These are phyloP conservation scores for Herminia tarsipennalis DNA, from an alignment of 2,888 invertebrate genomes.

Conservation along the genomic window DNA sequence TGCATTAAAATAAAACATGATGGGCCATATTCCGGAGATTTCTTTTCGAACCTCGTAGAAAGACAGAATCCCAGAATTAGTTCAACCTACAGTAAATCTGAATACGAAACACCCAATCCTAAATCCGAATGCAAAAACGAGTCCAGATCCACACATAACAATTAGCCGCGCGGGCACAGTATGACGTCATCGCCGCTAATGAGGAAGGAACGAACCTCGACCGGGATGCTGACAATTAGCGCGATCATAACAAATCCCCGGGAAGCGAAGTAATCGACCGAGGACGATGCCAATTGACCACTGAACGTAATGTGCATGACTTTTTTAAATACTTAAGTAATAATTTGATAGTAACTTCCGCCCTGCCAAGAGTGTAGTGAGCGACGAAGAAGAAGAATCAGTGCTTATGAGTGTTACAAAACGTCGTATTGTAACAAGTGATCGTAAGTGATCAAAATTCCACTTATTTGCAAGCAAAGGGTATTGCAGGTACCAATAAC, in stretches of 20 bases:
- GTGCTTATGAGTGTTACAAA: too few relatives aligned
- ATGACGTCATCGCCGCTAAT: slow-evolving; percentile 66
- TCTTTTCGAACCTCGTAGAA: too few relatives aligned
- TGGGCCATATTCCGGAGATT: too few relatives aligned
- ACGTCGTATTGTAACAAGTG: too few relatives aligned
- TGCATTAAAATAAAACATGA: too few relatives aligned
- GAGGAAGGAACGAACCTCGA: slow-evolving; percentile 83
- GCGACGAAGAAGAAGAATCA: too few relatives aligned
- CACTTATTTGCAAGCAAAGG: too few relatives aligned
- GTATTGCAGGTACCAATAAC: too few relatives aligned
- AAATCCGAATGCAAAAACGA: slow-evolving; percentile 18
- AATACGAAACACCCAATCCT: slow-evolving; percentile 8
- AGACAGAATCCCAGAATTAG: too few relatives aligned
- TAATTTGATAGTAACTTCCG: not conserved
- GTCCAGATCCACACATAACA: slow-evolving; percentile 36
- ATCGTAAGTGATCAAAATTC: too few relatives aligned
- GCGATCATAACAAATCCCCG: slow-evolving; percentile 84
- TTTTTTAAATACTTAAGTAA: not conserved
- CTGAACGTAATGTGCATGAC: slow-evolving; percentile 1
- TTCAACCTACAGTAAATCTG: slow-evolving; percentile 8
- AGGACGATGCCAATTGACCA: slow-evolving; percentile 52
- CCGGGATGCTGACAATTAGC: slow-evolving; percentile 81
- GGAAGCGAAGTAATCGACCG: slow-evolving; percentile 70
- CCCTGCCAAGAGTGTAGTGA: not conserved
- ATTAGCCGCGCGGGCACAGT: slow-evolving; percentile 40